Percentiles rank a stretch among this genome's conserved stretches.
Conservation (phyloP, 2,888 invertebrate genomes). For the Salpingus planirostris region DNA sequence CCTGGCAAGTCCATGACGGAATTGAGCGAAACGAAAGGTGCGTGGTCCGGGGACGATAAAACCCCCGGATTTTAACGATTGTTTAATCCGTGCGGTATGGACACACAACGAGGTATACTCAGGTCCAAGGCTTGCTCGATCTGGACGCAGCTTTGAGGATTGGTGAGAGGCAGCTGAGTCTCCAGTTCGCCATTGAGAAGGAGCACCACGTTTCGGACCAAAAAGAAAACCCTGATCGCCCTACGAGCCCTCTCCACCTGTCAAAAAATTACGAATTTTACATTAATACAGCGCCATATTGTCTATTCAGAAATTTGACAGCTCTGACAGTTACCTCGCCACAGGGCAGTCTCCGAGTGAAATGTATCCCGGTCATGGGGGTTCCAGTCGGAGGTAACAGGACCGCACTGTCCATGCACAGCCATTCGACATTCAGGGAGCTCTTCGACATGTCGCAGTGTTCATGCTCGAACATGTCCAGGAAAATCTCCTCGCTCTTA, state of each 20-base stretch:
- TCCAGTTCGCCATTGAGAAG: conserved; percentile 75
- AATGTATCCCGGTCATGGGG: conserved; percentile 91
- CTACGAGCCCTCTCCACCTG: conserved; percentile 79
- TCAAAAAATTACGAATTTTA: too few relatives aligned
- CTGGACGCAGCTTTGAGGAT: conserved; percentile 80
- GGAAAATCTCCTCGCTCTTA: conserved; percentile 95
- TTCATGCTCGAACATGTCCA: conserved; percentile 98
- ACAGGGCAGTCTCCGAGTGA: conserved; percentile 88
- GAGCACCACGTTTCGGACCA: conserved; percentile 73
- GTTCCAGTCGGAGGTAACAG: conserved; percentile 92
- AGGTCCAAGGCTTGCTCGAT: conserved; percentile 92
- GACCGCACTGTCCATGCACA: conserved; percentile 95
- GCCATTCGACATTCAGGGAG: conserved; percentile 82
- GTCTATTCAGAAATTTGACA: too few relatives aligned
- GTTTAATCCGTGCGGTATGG: conserved; percentile 32
- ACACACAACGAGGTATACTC: conserved; percentile 58
- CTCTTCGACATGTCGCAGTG: conserved; percentile 86
- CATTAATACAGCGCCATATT: too few relatives aligned
- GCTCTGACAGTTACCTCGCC: too few relatives aligned
- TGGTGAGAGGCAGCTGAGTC: conserved; percentile 80
- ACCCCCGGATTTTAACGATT: conserved; percentile 34
- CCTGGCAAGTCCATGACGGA: too few relatives aligned
- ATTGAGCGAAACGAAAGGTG: too few relatives aligned
- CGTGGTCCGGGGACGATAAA: too few relatives aligned
- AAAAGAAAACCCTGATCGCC: conserved; percentile 88